phyloP scores from a whole-genome alignment of 1,140 invertebrate genomes.

The Papilio dardanus region DNA sequence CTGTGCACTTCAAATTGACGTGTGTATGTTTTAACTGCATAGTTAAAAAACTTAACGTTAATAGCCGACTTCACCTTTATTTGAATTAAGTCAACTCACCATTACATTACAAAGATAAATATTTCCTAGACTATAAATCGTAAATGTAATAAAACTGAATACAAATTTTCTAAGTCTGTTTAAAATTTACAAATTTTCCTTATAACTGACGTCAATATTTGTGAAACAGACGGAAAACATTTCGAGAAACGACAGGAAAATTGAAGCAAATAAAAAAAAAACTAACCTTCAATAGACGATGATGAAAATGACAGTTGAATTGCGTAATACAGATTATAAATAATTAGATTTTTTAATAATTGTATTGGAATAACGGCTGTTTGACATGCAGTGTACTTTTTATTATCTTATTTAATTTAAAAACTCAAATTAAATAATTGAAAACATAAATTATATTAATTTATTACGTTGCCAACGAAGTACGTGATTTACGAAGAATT shows the following conservation, averaged over 20 bases:
- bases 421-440: too few relatives aligned
- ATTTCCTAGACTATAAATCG: neutral
- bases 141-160: neutral
- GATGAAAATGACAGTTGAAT: conserved; percentile 24
- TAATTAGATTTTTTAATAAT: neutral
- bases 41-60: too few relatives aligned
- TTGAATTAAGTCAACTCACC: too few relatives aligned
- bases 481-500: too few relatives aligned
- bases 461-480: too few relatives aligned
- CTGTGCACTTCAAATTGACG: too few relatives aligned
- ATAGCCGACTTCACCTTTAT: too few relatives aligned
- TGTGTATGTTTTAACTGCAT: too few relatives aligned
- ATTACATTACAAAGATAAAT: neutral
- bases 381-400: neutral
- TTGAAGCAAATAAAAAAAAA: conserved; percentile 7
- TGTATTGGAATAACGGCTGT: neutral
- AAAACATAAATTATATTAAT: too few relatives aligned
- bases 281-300: conserved; percentile 14
- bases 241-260: conserved; percentile 32
- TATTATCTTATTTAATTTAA: too few relatives aligned
- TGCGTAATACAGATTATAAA: conserved; percentile 9
- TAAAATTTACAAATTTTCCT: conserved; percentile 8
- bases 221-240: conserved; percentile 26
- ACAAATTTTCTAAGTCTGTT: neutral
- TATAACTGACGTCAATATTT: conserved; percentile 4